Evolutionary conservation across 2,113 vertebrate species (phyloP).

Genomic region (Nannobrachium achirus): DNA sequence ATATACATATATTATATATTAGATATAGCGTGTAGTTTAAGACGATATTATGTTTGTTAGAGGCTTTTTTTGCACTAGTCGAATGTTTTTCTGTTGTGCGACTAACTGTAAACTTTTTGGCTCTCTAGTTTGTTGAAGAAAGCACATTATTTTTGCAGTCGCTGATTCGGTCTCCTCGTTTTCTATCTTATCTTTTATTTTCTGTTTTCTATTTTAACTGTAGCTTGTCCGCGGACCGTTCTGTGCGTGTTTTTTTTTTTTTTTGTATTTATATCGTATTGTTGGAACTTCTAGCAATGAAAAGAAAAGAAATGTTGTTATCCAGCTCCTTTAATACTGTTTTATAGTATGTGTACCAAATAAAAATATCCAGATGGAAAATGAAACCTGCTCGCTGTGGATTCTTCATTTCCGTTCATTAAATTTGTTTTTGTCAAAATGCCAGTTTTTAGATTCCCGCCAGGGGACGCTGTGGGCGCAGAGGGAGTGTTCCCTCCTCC

Average conservation of each 20-base stretch:
- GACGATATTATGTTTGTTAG: slow-evolving; percentile 78
- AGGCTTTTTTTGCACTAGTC: slow-evolving; percentile 83
- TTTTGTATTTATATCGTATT: slow-evolving; percentile 84
- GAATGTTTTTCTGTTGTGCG: slow-evolving; percentile 77
- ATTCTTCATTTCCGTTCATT: slow-evolving; percentile 21
- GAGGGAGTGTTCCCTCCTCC: too few species aligned
- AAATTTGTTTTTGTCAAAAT: too few species aligned
- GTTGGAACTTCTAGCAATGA: slow-evolving; percentile 83
- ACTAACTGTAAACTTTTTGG: slow-evolving; percentile 73
- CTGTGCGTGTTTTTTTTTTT: slow-evolving; percentile 80
- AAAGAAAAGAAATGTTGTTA: slow-evolving; percentile 77
- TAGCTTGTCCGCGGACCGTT: slow-evolving; percentile 77
- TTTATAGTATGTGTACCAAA: slow-evolving; percentile 89
- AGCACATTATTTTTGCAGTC: slow-evolving; percentile 81
- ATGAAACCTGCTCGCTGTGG: slow-evolving; percentile 36
- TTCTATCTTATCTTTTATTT: slow-evolving; percentile 61
- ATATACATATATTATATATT: slow-evolving; percentile 80
- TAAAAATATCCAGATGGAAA: slow-evolving; percentile 81
- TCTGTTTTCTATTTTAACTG: slow-evolving; percentile 76
- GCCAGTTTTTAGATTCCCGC: too few species aligned
- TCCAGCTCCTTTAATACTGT: slow-evolving; percentile 87
- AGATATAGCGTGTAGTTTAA: slow-evolving; percentile 79
- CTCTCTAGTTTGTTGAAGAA: slow-evolving; percentile 77
- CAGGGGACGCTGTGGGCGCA: too few species aligned
- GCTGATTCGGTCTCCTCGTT: slow-evolving; percentile 69